Percentiles rank a stretch among this genome's conserved stretches.
These are phyloP conservation scores for Emberiza fucata DNA, from an alignment of 2,113 vertebrate genomes.

Conservation along the genomic window DNA sequence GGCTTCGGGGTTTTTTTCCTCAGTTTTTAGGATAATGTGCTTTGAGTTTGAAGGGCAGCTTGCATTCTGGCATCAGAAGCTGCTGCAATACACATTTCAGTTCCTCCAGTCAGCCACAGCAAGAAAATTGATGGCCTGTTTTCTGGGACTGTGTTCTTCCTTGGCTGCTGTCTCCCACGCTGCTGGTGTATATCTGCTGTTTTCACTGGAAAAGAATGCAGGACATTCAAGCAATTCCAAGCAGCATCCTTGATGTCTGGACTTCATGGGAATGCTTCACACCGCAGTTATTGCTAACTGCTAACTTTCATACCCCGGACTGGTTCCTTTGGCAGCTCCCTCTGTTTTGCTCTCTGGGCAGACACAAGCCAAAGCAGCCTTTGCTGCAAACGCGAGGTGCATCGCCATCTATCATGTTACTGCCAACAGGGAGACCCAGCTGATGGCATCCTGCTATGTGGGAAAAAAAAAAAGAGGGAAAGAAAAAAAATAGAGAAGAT, in stretches of 20 bases:
- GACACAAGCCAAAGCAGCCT: constrained; percentile 43
- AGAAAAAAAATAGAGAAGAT: not conserved
- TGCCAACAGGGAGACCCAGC: constrained; percentile 23
- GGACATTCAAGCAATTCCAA: constrained; percentile 74
- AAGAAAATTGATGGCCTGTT: constrained; percentile 54
- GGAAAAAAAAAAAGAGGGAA: not conserved
- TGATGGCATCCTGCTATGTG: constrained; percentile 4
- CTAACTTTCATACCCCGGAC: constrained; percentile 67
- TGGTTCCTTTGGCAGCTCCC: constrained; percentile 70
- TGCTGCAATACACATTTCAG: constrained; percentile 36
- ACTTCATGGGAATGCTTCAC: constrained; percentile 73
- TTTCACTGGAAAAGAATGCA: constrained; percentile 77
- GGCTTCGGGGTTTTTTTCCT: not conserved
- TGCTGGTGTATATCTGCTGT: constrained; percentile 32
- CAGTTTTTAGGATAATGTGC: not conserved
- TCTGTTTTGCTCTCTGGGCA: constrained; percentile 69
- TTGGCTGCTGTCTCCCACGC: constrained; percentile 63
- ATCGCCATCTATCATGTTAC: not conserved
- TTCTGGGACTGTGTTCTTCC: constrained; percentile 15
- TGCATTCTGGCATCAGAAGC: not conserved
- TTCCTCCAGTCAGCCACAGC: constrained; percentile 7
- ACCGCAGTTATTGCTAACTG: constrained; percentile 64
- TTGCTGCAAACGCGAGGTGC: not conserved
- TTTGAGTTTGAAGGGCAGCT: not conserved
- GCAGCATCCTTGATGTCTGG: constrained; percentile 76